Percentiles rank a stretch among this genome's conserved stretches.
Conservation (phyloP, 2,888 invertebrate species). For the Cerastis rubricosa region DNA sequence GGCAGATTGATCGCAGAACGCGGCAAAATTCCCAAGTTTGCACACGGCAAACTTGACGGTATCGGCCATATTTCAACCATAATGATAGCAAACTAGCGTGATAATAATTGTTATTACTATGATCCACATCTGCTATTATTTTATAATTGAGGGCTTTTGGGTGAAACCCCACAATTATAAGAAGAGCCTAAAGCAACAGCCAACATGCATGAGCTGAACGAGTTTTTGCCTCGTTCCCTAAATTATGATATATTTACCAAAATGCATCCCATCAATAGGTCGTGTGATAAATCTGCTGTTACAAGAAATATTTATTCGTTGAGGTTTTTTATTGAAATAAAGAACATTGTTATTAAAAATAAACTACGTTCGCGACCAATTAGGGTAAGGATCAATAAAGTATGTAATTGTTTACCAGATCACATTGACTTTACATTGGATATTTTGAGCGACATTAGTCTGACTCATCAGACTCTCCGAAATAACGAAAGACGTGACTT, state of each 20-base stretch:
- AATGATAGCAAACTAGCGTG: constrained; percentile 89
- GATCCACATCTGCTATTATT: constrained; percentile 91
- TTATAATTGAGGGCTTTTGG: constrained; percentile 91
- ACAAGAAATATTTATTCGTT: constrained; percentile 60
- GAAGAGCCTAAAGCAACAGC: constrained; percentile 87
- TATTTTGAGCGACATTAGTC: constrained; percentile 3
- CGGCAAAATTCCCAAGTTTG: constrained; percentile 83
- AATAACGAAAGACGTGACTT: constrained; percentile 25
- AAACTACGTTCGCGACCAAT: constrained; percentile 29
- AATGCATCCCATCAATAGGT: constrained; percentile 74
- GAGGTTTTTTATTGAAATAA: constrained; percentile 53
- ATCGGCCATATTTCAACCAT: constrained; percentile 88
- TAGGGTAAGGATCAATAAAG: neutral
- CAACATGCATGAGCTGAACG: constrained; percentile 86
- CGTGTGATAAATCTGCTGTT: constrained; percentile 71
- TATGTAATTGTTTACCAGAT: constrained; percentile 2
- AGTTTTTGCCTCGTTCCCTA: constrained; percentile 85
- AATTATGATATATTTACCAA: constrained; percentile 86
- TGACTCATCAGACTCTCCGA: constrained; percentile 28
- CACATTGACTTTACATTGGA: neutral
- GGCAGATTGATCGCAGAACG: constrained; percentile 62
- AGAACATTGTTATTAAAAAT: constrained; percentile 50
- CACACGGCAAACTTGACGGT: constrained; percentile 77
- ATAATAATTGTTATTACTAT: constrained; percentile 91
- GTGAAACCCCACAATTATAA: constrained; percentile 90